phyloP scores from a whole-genome alignment of 2,888 invertebrate genomes.

The Polydrusus tereticollis region DNA sequence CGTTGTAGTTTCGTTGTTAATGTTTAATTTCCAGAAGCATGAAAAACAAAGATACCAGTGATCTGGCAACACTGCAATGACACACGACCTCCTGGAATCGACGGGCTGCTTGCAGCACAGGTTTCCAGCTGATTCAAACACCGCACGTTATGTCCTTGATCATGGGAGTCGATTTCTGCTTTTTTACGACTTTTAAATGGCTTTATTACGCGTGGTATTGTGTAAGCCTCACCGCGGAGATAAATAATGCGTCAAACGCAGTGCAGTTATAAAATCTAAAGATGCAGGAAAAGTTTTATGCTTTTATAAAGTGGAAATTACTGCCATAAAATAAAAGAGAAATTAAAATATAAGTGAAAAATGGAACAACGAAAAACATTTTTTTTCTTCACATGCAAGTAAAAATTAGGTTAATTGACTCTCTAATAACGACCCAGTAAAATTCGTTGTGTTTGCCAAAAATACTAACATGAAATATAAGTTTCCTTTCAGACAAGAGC shows the following conservation, averaged over 20 bases:
- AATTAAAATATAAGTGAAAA: too few species aligned
- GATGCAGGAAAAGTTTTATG: not conserved
- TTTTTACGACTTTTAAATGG: slow-evolving; percentile 36
- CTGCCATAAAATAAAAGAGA: too few species aligned
- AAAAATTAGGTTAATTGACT: too few species aligned
- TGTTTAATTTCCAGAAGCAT: too few species aligned
- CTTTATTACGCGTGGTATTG: slow-evolving; percentile 30
- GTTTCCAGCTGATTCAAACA: slow-evolving; percentile 31
- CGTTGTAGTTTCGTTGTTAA: too few species aligned
- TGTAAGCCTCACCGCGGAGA: slow-evolving; percentile 20
- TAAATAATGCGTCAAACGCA: slow-evolving; percentile 12
- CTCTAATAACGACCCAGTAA: too few species aligned
- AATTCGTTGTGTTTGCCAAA: too few species aligned
- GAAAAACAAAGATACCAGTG: not conserved
- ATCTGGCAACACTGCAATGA: slow-evolving; percentile 24
- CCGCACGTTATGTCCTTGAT: slow-evolving; percentile 25
- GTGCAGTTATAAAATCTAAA: not conserved
- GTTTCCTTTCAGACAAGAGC: too few species aligned
- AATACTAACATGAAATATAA: too few species aligned
- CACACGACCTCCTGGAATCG: slow-evolving; percentile 20
- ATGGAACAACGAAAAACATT: too few species aligned
- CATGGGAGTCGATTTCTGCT: slow-evolving; percentile 22
- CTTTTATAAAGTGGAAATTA: not conserved
- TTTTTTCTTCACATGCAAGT: too few species aligned
- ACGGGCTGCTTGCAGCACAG: too few species aligned